These are phyloP conservation scores for Adela reaumurella DNA, from an alignment of 2,888 invertebrate genomes.

Conservation along the genomic window DNA sequence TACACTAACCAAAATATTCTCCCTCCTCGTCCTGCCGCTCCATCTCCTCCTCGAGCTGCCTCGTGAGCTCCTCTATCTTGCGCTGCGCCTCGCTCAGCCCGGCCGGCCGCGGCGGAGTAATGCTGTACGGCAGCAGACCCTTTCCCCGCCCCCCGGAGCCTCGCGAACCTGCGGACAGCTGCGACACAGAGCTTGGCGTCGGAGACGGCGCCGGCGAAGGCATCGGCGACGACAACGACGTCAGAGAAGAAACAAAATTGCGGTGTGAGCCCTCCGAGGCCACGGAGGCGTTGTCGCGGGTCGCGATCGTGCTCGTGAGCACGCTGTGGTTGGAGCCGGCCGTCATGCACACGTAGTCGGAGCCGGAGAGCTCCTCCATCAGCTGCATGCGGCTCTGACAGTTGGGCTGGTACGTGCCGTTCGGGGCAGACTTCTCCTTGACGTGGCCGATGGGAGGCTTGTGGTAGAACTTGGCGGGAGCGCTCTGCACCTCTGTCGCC, in stretches of 20 bases:
- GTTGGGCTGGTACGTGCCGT: constrained; percentile 32
- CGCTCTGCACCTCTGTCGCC: constrained; percentile 53
- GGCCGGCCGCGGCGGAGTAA: constrained; percentile 81
- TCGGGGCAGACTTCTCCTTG: constrained; percentile 33
- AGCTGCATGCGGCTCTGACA: constrained; percentile 41
- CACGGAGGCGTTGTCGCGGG: constrained; percentile 35
- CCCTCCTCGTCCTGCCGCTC: constrained; percentile 93
- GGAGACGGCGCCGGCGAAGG: constrained; percentile 62
- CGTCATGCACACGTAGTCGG: constrained; percentile 83
- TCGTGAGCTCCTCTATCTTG: constrained; percentile 88
- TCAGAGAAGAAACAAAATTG: constrained; percentile 39
- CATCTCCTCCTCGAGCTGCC: constrained; percentile 92
- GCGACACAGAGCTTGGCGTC: constrained; percentile 60
- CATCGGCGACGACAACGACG: constrained; percentile 47
- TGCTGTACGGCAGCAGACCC: constrained; percentile 79
- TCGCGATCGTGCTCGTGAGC: constrained; percentile 8
- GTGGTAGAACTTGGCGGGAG: constrained; percentile 52
- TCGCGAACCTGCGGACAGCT: constrained; percentile 57
- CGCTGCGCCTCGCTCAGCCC: constrained; percentile 91
- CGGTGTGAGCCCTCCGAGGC: constrained; percentile 27
- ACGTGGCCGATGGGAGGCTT: constrained; percentile 53
- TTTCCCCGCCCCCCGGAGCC: constrained; percentile 57
- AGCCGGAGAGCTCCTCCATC: constrained; percentile 70
- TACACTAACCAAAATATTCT: constrained; percentile 86
- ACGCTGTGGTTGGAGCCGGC: constrained; percentile 47